phyloP scores from a whole-genome alignment of 1,140 invertebrate genomes.

The Heliothis subflexa region DNA sequence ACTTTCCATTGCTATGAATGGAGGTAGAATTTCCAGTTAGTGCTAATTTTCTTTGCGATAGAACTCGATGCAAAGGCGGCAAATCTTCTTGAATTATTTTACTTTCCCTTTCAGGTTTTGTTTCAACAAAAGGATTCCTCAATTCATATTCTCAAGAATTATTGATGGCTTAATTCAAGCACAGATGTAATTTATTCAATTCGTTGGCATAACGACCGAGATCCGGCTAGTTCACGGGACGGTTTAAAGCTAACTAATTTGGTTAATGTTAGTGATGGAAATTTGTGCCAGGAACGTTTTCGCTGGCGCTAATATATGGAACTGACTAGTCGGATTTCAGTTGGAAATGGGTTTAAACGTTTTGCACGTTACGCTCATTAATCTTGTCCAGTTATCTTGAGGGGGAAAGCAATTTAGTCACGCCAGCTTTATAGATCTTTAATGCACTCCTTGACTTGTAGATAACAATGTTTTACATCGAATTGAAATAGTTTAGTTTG shows the following conservation, averaged over 20 bases:
- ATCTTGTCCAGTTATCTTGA: conserved; percentile 84
- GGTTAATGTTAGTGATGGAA: conserved; percentile 84
- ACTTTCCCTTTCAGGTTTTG: not conserved
- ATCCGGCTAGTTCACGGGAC: conserved; percentile 65
- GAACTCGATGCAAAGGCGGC: not conserved
- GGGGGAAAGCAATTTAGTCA: conserved; percentile 74
- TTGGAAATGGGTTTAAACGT: conserved; percentile 85
- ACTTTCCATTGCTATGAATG: not conserved
- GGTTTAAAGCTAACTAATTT: conserved; percentile 82
- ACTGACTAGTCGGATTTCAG: conserved; percentile 86
- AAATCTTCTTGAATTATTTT: conserved; percentile 6
- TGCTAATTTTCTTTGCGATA: conserved; percentile 9
- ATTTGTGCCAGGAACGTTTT: conserved; percentile 83
- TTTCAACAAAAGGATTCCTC: not conserved
- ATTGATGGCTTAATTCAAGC: conserved; percentile 30
- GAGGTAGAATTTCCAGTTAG: conserved; percentile 8
- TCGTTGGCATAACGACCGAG: conserved; percentile 45
- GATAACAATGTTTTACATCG: conserved; percentile 30
- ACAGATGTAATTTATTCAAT: conserved; percentile 71
- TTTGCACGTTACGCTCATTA: conserved; percentile 85
- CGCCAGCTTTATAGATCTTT: conserved; percentile 65
- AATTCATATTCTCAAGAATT: conserved; percentile 43
- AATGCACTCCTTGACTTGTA: conserved; percentile 49
- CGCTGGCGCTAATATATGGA: conserved; percentile 84
- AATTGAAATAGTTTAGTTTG: not conserved